These are phyloP conservation scores for Macquaria ambigua DNA, from an alignment of 2,113 vertebrate species.

Conservation along the genomic window DNA sequence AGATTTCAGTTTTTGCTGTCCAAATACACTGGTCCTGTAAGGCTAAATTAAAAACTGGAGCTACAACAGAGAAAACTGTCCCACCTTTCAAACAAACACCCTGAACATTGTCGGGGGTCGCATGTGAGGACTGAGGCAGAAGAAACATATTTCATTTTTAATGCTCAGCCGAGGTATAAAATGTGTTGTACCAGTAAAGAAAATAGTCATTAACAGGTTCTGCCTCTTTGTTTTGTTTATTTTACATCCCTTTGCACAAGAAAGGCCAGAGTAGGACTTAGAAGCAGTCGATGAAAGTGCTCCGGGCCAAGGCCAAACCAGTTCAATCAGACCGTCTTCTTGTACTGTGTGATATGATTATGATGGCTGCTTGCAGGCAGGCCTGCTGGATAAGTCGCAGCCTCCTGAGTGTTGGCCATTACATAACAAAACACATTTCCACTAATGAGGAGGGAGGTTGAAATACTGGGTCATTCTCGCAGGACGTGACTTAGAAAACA, in stretches of 20 bases:
- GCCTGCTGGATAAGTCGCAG: slow-evolving; percentile 47
- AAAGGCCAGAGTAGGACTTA: neutral
- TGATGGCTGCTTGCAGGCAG: slow-evolving; percentile 28
- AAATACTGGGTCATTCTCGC: slow-evolving; percentile 60
- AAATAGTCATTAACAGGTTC: neutral
- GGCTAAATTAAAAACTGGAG: neutral
- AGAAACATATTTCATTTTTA: neutral
- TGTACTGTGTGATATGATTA: slow-evolving; percentile 23
- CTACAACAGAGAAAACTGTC: neutral
- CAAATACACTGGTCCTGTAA: neutral
- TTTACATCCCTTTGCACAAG: neutral
- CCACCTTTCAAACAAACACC: neutral
- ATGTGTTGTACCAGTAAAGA: neutral
- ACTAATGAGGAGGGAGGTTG: slow-evolving; percentile 52
- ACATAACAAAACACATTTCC: slow-evolving; percentile 66
- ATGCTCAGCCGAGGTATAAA: neutral
- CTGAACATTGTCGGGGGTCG: neutral
- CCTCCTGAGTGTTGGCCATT: slow-evolving; percentile 58
- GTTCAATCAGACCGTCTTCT: slow-evolving; percentile 38
- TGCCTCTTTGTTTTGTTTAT: neutral
- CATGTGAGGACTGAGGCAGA: neutral
- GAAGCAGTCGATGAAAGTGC: neutral
- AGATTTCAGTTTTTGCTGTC: neutral
- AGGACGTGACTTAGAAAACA: slow-evolving; percentile 44
- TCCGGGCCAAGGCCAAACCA: neutral